A percentile compares a stretch with the other conserved stretches of the same genome.
These are phyloP conservation scores for Pseudomyrmex flavicornis DNA, from an alignment of 1,140 invertebrate genomes.

Conservation along the genomic window DNA sequence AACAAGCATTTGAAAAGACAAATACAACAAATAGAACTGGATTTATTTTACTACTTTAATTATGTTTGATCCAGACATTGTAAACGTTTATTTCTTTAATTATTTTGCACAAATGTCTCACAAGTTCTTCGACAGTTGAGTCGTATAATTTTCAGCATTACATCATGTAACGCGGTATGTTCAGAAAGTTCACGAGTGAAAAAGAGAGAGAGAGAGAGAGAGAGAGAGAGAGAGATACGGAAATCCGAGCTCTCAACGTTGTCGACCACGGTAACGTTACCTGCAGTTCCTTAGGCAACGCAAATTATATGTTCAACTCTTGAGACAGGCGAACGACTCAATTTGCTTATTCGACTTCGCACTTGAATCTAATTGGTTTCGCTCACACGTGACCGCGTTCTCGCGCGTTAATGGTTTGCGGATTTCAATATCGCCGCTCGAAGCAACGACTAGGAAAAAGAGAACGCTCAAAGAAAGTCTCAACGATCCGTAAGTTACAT, in stretches of 20 bases:
- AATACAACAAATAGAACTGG: not conserved
- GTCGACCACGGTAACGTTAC: conserved; percentile 39
- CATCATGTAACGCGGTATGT: not conserved
- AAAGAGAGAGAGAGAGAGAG: not conserved
- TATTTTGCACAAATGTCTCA: conserved; percentile 19
- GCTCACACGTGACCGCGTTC: conserved; percentile 11
- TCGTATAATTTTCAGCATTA: conserved; percentile 35
- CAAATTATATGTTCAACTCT: conserved; percentile 50
- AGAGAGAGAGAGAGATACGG: too few relatives aligned
- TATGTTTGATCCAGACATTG: not conserved
- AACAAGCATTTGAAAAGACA: not conserved
- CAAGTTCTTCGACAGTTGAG: not conserved
- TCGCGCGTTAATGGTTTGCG: conserved; percentile 24
- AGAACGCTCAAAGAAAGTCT: not conserved
- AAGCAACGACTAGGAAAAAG: not conserved
- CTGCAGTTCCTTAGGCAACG: conserved; percentile 29
- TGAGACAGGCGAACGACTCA: conserved; percentile 32
- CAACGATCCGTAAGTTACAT: conserved; percentile 38
- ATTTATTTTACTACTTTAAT: not conserved
- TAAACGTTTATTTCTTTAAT: conserved; percentile 27
- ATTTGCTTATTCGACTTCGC: conserved; percentile 37
- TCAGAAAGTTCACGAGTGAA: conserved; percentile 24
- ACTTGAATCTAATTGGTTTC: conserved; percentile 25
- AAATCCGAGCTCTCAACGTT: conserved; percentile 28
- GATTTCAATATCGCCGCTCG: not conserved